These are phyloP conservation scores for Oryzias celebensis DNA, from an alignment of 2,113 vertebrate species.

Conservation along the genomic window DNA sequence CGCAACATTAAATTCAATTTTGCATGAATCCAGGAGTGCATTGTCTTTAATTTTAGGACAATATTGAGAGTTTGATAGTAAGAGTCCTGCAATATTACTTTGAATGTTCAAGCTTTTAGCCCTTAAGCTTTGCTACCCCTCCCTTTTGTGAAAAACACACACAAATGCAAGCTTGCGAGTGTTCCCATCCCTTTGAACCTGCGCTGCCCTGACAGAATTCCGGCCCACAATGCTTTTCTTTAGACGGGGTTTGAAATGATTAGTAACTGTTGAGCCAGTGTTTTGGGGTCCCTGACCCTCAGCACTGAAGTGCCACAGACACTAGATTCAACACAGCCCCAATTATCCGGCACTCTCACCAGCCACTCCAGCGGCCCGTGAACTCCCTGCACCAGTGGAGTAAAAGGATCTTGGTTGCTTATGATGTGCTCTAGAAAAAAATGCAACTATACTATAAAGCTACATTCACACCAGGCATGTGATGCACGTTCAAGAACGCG, in stretches of 20 bases:
- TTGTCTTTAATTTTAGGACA: constrained; percentile 41
- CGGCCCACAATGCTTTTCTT: constrained; percentile 78
- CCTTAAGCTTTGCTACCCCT: constrained; percentile 83
- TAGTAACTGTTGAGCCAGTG: constrained; percentile 88
- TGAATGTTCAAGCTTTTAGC: constrained; percentile 87
- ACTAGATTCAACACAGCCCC: constrained; percentile 90
- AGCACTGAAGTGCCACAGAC: constrained; percentile 85
- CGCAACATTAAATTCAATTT: constrained; percentile 53
- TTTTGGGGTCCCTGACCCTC: constrained; percentile 85
- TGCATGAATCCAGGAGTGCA: constrained; percentile 25
- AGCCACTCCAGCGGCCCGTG: constrained; percentile 45
- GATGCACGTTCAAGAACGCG: no score
- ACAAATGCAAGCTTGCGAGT: constrained; percentile 51
- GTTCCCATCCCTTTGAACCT: constrained; percentile 86
- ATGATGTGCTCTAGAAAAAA: no score
- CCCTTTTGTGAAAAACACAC: constrained; percentile 66
- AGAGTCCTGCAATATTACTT: constrained; percentile 80
- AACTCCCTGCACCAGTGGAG: background rate
- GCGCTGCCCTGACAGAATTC: constrained; percentile 71
- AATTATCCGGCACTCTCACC: constrained; percentile 87
- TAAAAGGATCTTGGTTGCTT: no score
- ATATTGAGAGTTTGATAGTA: background rate
- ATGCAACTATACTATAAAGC: no score
- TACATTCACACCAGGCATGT: no score
- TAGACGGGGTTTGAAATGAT: constrained; percentile 86